Base-by-base conservation (phyloP, 2,888 invertebrate species). In the Venustoraphidia nigricollis region DNA sequence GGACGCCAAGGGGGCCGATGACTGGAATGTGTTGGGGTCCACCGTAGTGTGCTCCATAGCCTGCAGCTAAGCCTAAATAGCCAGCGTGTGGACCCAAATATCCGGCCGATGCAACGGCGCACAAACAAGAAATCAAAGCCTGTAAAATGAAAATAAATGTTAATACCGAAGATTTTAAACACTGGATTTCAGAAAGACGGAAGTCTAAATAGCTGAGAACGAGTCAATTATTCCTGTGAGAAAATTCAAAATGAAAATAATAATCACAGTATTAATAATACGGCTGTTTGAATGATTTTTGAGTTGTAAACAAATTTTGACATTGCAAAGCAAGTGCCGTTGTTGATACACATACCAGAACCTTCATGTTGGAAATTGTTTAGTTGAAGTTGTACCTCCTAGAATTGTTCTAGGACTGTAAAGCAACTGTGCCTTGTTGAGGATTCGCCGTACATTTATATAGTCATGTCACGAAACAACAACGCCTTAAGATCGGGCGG, bases 31-130 rank as follows among this genome's bases (percentile, higher is more conserved):
- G 61, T 58, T 44, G 36, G 39, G 11, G 39, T 39, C 17, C 36
- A 2, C 10, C 39, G 10, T 39, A 39, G 39, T 39, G 39, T 8
- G 8, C 39, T 27, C 34, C 39, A 10, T 39, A 39, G 8, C 39
- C 39, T 55, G 60, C 60, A 56, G 58, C 58, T 53, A 58, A 56
- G 44, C 51, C 59, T 55, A 61, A 51, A 56, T 59, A 36, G 37
- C 46, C 48, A 44, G 52, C 53, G 13, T 52, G 51, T 35, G 44
- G 47, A 36, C 46, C 47, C 9, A 49, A 17, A 11, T 43, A 48
- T 34, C 52, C 48, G 39, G 50, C 50, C n/a, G 52, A 48, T 34
- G 50, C 52, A 9, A 49, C 50, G 36, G 52, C 52, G 42, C 48
- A 50, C 11, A 52, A 41, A 39, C 50, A 50, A 14, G 50, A 50